These are phyloP conservation scores for Clanis bilineata DNA, from an alignment of 2,888 invertebrate species.

Conservation along the genomic window DNA sequence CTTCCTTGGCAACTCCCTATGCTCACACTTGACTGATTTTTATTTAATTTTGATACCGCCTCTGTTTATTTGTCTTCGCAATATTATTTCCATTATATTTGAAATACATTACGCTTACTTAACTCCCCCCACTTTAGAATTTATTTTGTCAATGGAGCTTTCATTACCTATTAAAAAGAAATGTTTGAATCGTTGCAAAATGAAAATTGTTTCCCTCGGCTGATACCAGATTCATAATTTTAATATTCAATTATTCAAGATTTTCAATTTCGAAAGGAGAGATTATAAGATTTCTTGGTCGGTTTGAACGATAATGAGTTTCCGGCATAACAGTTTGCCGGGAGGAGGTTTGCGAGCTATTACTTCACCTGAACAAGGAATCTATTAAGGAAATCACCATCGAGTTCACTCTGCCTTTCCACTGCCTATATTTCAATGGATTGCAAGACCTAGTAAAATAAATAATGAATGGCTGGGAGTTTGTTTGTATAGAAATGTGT, in stretches of 20 bases:
- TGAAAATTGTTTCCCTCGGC: constrained; percentile 44
- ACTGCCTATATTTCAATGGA: constrained; percentile 22
- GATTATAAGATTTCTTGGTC: constrained; percentile 75
- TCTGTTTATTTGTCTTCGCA: constrained; percentile 21
- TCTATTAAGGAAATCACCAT: constrained; percentile 54
- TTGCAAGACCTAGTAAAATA: no score
- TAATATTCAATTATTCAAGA: constrained; percentile 74
- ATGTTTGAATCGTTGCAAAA: constrained; percentile 28
- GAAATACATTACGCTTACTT: constrained; percentile 19
- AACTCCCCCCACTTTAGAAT: constrained; percentile 23
- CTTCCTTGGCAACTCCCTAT: no score
- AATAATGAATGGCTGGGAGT: no score
- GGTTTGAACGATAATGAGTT: constrained; percentile 77
- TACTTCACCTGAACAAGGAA: constrained; percentile 54
- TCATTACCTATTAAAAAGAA: constrained; percentile 16
- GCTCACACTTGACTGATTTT: neutral
- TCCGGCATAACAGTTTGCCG: constrained; percentile 70
- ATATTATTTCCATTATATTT: constrained; percentile 27
- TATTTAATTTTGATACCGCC: constrained; percentile 27
- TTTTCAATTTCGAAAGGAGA: constrained; percentile 72
- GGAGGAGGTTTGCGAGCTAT: constrained; percentile 55
- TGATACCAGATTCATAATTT: constrained; percentile 57
- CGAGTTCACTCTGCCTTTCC: constrained; percentile 37
- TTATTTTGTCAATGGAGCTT: constrained; percentile 24
- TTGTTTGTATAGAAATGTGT: no score